Conservation (phyloP, 2,797 vertebrate species). For the Tangara arthus region DNA sequence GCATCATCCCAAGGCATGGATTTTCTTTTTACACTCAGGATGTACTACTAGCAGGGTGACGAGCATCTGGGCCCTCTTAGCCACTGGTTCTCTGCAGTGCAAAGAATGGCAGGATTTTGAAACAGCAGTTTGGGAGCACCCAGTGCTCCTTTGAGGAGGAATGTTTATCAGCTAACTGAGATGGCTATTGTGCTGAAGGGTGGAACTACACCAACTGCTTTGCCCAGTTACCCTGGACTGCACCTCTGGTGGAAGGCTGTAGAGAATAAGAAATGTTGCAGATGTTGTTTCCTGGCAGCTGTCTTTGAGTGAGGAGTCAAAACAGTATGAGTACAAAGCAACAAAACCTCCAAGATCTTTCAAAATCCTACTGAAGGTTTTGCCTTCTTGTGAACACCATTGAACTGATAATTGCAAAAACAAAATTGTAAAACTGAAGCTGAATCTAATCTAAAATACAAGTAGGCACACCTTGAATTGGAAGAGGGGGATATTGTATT, state of each 20-base stretch:
- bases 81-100: background rate
- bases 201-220: slow-evolving; percentile 81
- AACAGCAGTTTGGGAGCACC: background rate
- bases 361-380: slow-evolving; percentile 57
- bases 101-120: fast-evolving
- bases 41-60: too few relatives aligned
- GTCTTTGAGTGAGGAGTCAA: slow-evolving; percentile 70
- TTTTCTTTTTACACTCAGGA: background rate
- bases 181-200: background rate
- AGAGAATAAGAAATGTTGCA: slow-evolving; percentile 64
- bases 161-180: background rate
- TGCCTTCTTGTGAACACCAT: slow-evolving; percentile 52
- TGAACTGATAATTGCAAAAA: slow-evolving; percentile 41
- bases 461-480: slow-evolving; percentile 30
- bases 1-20: background rate
- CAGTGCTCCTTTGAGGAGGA: background rate
- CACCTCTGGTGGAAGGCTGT: slow-evolving; percentile 85
- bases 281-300: slow-evolving; percentile 61
- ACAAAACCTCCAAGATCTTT: slow-evolving; percentile 51
- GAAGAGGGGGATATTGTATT: background rate
- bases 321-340: slow-evolving; percentile 42
- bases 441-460: slow-evolving; percentile 53
- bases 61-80: background rate
- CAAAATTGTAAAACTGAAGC: slow-evolving; percentile 46
- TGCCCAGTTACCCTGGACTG: slow-evolving; percentile 88